These are phyloP conservation scores for Hystrix cristata DNA, from an alignment of 2,113 vertebrate genomes.

Conservation along the genomic window DNA sequence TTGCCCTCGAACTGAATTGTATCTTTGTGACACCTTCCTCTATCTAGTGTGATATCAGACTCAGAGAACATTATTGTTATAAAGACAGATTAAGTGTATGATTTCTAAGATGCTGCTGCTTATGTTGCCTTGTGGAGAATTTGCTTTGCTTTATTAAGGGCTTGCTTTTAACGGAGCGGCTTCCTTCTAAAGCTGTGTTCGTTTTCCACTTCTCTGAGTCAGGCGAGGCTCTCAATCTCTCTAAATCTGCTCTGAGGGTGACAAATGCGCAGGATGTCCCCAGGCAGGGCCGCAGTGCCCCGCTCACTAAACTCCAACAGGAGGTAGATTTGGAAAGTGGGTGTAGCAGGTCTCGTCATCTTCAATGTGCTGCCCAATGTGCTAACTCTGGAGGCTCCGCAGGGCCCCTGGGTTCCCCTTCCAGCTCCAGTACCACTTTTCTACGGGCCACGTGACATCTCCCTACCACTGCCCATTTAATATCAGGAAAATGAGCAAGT, in stretches of 20 bases:
- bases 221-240: background rate
- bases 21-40: background rate
- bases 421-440: background rate
- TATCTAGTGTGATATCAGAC: background rate
- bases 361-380: background rate
- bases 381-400: background rate
- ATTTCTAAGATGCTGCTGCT: background rate
- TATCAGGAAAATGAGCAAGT: background rate
- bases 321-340: background rate
- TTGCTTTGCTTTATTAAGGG: background rate
- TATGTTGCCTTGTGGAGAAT: background rate
- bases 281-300: background rate
- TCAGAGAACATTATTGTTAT: background rate
- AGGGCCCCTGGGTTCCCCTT: background rate
- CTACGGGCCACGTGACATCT: background rate
- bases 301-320: background rate
- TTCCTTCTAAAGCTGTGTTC: slow-evolving; percentile 3
- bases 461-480: background rate
- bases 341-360: background rate
- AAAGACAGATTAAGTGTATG: background rate
- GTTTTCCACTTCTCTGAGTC: background rate
- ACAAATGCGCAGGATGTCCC: background rate
- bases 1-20: background rate
- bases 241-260: background rate
- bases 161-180: background rate